Evolutionary conservation across 2,888 invertebrate species (phyloP).

Genomic region (Drosophila conformis): DNA sequence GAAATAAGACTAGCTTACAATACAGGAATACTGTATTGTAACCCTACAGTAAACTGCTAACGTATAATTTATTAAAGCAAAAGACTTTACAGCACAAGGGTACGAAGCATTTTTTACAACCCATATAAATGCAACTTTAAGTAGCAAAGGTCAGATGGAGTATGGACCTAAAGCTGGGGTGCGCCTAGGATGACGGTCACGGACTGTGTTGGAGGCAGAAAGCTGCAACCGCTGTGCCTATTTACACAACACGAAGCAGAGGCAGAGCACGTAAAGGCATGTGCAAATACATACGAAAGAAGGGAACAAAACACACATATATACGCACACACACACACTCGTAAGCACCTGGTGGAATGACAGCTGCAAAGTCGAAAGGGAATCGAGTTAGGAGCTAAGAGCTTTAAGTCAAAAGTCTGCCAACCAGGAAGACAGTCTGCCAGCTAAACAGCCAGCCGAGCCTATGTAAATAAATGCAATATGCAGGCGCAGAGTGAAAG

Average conservation of each 20-base stretch:
- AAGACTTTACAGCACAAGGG: conserved; percentile 17
- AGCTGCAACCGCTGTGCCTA: conserved; percentile 59
- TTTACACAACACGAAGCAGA: conserved; percentile 55
- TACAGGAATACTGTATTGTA: neutral
- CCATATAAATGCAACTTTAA: conserved; percentile 45
- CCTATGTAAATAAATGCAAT: conserved; percentile 78
- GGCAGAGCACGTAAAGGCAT: conserved; percentile 67
- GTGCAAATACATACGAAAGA: conserved; percentile 54
- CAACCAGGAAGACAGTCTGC: conserved; percentile 23
- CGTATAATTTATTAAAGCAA: conserved; percentile 25
- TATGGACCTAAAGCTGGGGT: conserved; percentile 3
- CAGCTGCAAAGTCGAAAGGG: conserved; percentile 64
- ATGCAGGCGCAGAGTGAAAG: conserved; percentile 63
- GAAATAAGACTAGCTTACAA: neutral
- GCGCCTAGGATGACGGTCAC: conserved; percentile 53
- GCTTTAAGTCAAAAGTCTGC: conserved; percentile 78
- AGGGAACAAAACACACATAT: conserved; percentile 21
- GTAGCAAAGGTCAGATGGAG: conserved; percentile 58
- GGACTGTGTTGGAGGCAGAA: conserved; percentile 33
- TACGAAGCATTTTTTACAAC: conserved; percentile 14
- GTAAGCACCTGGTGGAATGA: conserved; percentile 57
- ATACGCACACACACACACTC: neutral
- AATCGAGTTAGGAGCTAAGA: conserved; percentile 72
- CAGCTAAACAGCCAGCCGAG: conserved; percentile 36
- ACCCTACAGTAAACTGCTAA: neutral